These are phyloP conservation scores for Nymphalis urticae DNA, from an alignment of 2,888 invertebrate genomes.

Conservation along the genomic window DNA sequence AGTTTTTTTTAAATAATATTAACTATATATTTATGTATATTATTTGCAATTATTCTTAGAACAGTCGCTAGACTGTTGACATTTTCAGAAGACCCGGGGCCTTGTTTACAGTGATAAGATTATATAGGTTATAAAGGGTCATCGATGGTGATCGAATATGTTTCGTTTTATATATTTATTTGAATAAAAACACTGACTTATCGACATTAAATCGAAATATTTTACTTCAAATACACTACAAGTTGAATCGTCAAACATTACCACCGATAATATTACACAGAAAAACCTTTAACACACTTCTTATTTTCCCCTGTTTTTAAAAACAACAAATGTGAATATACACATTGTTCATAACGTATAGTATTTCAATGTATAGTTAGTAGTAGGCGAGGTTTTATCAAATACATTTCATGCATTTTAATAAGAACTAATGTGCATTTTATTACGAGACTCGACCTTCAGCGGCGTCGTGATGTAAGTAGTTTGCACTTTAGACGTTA, in stretches of 20 bases:
- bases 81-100: constrained; percentile 1
- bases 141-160: not conserved
- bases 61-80: constrained; percentile 1
- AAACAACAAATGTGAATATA: not conserved
- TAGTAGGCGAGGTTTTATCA: not conserved
- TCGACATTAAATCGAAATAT: too few relatives aligned
- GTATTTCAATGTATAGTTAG: not conserved
- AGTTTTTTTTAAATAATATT: too few relatives aligned
- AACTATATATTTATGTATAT: too few relatives aligned
- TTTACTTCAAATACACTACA: too few relatives aligned
- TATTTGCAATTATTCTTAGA: not conserved
- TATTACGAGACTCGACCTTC: constrained; percentile 23
- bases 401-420: constrained; percentile 13
- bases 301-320: not conserved
- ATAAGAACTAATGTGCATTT: constrained; percentile 20
- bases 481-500: constrained; percentile 15
- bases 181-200: not conserved
- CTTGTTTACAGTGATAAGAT: constrained; percentile 8
- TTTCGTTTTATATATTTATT: not conserved
- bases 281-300: too few relatives aligned
- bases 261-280: too few relatives aligned
- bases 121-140: constrained; percentile 8
- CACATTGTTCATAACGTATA: not conserved
- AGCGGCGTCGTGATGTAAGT: not conserved
- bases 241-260: too few relatives aligned